Percentiles rank a stretch among this genome's conserved stretches.
Evolutionary conservation across 2,888 invertebrate genomes (phyloP).

Genomic region (Imbricaverruca yamaguchii): DNA sequence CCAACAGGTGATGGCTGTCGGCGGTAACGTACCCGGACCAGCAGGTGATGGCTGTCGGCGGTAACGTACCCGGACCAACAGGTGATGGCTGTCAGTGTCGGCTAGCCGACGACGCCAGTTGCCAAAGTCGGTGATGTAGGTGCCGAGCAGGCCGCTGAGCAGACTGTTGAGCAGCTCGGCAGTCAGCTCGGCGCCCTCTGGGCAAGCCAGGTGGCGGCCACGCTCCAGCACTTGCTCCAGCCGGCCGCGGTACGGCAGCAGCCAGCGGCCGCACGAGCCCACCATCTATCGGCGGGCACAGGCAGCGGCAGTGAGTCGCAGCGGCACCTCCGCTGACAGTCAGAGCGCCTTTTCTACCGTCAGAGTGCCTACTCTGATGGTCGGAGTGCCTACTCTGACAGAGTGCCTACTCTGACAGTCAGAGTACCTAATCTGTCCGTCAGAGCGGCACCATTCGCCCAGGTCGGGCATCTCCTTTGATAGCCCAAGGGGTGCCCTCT

Average conservation of each 20-base stretch:
- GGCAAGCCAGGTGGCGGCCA: conserved; percentile 59
- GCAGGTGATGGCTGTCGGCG: not conserved
- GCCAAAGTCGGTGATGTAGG: conserved; percentile 55
- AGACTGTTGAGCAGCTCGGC: conserved; percentile 55
- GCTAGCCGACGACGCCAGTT: conserved; percentile 55
- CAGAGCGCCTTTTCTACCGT: too few relatives aligned
- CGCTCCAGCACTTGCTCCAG: conserved; percentile 60
- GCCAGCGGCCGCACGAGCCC: conserved; percentile 55
- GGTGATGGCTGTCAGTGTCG: conserved; percentile 55
- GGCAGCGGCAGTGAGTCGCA: not conserved
- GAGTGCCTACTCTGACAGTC: too few relatives aligned
- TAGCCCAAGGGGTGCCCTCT: too few relatives aligned
- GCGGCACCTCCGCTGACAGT: too few relatives aligned
- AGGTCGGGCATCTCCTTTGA: too few relatives aligned
- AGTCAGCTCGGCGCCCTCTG: conserved; percentile 56
- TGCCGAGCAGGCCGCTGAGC: conserved; percentile 51
- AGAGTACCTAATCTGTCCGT: too few relatives aligned
- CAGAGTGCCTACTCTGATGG: too few relatives aligned
- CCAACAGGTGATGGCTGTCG: not conserved
- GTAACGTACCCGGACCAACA: not conserved
- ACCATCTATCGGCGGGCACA: conserved; percentile 43
- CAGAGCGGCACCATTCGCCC: too few relatives aligned
- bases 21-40: not conserved
- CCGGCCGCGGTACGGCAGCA: conserved; percentile 58
- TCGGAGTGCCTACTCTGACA: too few relatives aligned